Evolutionary conservation across 1,140 invertebrate genomes (phyloP).

Genomic region (Drosophila rufa): DNA sequence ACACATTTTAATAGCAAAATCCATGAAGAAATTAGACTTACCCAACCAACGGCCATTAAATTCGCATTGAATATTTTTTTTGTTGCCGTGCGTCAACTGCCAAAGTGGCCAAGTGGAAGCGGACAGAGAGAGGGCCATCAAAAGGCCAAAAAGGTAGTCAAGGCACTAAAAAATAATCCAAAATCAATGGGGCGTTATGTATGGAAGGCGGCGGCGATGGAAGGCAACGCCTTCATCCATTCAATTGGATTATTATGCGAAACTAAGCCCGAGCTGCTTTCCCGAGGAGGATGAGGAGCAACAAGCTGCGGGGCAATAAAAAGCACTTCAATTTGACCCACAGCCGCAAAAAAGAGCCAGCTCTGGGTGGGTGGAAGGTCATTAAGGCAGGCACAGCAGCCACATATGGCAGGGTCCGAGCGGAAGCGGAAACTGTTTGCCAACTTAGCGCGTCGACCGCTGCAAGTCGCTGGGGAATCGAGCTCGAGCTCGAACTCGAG

Average conservation of each 20-base stretch:
- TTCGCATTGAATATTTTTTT: conserved; percentile 11
- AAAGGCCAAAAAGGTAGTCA: conserved; percentile 69
- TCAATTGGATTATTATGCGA: conserved; percentile 82
- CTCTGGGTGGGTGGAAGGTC: conserved; percentile 52
- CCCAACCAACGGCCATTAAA: background rate
- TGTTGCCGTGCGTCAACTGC: conserved; percentile 15
- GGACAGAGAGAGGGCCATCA: conserved; percentile 18
- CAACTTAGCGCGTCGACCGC: conserved; percentile 63
- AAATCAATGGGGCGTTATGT: conserved; percentile 82
- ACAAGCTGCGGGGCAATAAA: conserved; percentile 81
- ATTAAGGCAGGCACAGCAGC: conserved; percentile 51
- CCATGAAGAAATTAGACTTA: conserved; percentile 1
- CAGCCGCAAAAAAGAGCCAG: conserved; percentile 41
- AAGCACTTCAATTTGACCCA: conserved; percentile 83
- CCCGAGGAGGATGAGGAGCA: conserved; percentile 49
- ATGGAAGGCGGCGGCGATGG: conserved; percentile 24
- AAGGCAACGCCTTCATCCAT: conserved; percentile 37
- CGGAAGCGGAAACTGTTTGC: conserved; percentile 81
- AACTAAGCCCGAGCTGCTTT: conserved; percentile 51
- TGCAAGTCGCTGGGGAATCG: conserved; percentile 69
- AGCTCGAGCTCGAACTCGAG: background rate
- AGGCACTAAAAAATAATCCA: conserved; percentile 83
- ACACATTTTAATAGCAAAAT: background rate
- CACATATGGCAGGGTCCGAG: conserved; percentile 66
- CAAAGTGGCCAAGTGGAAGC: conserved; percentile 10